Base-by-base conservation (phyloP, 1,140 invertebrate species). In the Bombus breviceps region DNA sequence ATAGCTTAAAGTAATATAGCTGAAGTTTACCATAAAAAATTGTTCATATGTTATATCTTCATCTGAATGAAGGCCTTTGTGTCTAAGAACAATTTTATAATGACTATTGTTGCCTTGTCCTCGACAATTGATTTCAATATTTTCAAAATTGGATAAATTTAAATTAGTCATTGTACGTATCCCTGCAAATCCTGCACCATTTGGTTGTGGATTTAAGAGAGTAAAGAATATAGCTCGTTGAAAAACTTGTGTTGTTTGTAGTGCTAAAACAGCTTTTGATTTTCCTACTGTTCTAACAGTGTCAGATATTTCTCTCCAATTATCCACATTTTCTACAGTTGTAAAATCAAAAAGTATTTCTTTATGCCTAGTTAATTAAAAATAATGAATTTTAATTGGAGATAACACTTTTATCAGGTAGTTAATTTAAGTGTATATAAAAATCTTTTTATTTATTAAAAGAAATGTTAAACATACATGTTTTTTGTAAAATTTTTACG, bases 141-240 rank as follows among this genome's bases (percentile, higher is more conserved):
- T 95, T 3, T 93, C 92, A 86, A 95, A 96, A 32, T 92, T 92
- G 0, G 94, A 94, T 3, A 97, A 89, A 92, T 97, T 92, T 22
- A 95, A 91, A 39, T 93, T 72, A 9, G 94, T 94, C 10, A 92
- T 77, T 1, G 94, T 96, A 62, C 95, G 92, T 74, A 97, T 95
- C 18, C 97, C 97, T 66, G 97, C 97, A 93, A 97, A 97, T 12
- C 97, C 96, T 53, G 97, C 97, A 3, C 97, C 97, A 87, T 97
- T 97, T 15, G 96, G 94, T 93, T 97, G 97, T 12, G 97, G 97
- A 92, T 97, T 97, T 10, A 97, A 91, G 28, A 97, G 89, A 8
- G 96, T 96, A 88, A 97, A 97, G 83, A 97, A 96, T 89, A 97
- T 94, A 0, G 96, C 97, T 90, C 96, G 93, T 92, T 97, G 96